Evolutionary conservation across 2,888 invertebrate genomes (phyloP).

Genomic region (Crossocerus cetratus): DNA sequence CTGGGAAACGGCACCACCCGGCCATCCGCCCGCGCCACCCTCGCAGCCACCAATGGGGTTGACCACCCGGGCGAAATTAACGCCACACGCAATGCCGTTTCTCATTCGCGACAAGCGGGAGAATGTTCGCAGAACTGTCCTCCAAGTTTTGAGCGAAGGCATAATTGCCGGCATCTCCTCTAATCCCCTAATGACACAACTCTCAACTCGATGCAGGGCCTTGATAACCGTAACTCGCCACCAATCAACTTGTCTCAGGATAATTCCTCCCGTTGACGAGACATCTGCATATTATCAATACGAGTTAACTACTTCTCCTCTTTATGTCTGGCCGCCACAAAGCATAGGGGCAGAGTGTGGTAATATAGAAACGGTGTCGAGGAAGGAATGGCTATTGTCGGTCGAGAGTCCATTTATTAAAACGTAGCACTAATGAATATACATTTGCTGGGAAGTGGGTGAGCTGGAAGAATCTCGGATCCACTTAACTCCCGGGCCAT

Average conservation of each 20-base stretch:
- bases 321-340: too few species aligned
- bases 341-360: too few species aligned
- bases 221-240: too few species aligned
- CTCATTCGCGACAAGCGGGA: neutral
- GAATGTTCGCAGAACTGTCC: neutral
- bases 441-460: neutral
- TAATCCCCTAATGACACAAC: too few species aligned
- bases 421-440: neutral
- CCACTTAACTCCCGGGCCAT: neutral
- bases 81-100: neutral
- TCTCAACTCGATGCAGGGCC: too few species aligned
- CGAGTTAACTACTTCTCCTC: too few species aligned
- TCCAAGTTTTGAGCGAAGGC: neutral
- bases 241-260: neutral
- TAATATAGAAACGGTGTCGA: too few species aligned
- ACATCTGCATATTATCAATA: neutral
- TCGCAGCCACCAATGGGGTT: too few species aligned
- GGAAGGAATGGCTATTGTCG: too few species aligned
- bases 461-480: neutral
- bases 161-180: neutral
- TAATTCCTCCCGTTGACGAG: neutral
- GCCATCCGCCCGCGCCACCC: too few species aligned
- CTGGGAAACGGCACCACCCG: conserved; percentile 15
- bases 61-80: neutral
- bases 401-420: too few species aligned